Base-by-base conservation (phyloP, 2,797 vertebrate species). In the Microctenopoma steveboyesi region DNA sequence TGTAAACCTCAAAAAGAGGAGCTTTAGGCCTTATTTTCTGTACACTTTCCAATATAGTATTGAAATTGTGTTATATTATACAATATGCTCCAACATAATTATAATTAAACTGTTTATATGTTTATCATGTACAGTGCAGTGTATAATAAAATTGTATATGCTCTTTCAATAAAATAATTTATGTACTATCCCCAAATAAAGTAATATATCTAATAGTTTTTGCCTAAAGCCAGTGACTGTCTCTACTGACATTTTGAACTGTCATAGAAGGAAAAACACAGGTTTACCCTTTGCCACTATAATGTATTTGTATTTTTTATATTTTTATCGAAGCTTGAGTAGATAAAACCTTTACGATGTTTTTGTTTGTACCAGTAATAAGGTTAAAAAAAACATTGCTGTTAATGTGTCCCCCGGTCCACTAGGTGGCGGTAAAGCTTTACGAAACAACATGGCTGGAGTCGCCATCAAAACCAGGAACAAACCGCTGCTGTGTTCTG, bases 371-470 rank as follows among this genome's bases (percentile, higher is more conserved):
- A 39, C 37, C 37, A 30, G 4, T 30, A 3, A 30, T 30, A 30
- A 22, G 22, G 22, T 22, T 22, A 22, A 22, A 30, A 4, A 30
- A 30, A 4, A 30, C 28, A 30, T 4, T 30, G 28, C 1, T 4
- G 28, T 30, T 6, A 6, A 33, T 7, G 30, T 4, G 7, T 0
- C 69, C 88, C 64, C 87, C 87, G 2, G 30, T 27, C 83, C 90
- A 3, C 7, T 68, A 69, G 88, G 79, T 67, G 91, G 91, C 82
- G 69, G 40, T 85, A 70, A 25, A 58, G 58, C 40, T 35, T 72
- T 76, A 64, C 9, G 11, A 64, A 86, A 79, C 50, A 53, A 14
- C 3, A 54, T 7, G 16, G n/a, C 27, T 3, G 35, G 0, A 3
- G 7, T 15, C 14, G 2, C n/a, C 0, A 1, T 10, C 11, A 39